phyloP scores from a whole-genome alignment of 2,113 vertebrate species.

The Brachirus orientalis region DNA sequence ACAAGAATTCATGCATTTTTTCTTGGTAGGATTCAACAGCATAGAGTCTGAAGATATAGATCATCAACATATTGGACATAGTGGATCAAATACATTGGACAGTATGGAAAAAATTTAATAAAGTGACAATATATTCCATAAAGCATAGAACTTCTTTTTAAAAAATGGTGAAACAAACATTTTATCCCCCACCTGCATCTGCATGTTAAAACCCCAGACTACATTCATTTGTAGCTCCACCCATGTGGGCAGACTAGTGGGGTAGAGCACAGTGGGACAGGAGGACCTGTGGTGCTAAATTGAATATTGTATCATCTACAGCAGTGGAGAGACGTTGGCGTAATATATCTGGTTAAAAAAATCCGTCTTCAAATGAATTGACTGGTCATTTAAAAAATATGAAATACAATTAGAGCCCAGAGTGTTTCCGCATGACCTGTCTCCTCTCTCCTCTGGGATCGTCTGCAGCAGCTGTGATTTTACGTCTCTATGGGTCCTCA shows the following conservation, averaged over 20 bases:
- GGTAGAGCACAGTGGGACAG: constrained; percentile 64
- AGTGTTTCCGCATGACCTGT: constrained; percentile 68
- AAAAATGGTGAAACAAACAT: constrained; percentile 65
- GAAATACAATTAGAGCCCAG: constrained; percentile 73
- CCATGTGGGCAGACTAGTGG: constrained; percentile 58
- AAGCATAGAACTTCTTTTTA: constrained; percentile 45
- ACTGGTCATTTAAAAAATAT: constrained; percentile 72
- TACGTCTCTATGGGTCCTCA: constrained; percentile 50
- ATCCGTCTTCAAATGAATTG: constrained; percentile 55
- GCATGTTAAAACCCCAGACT: constrained; percentile 66
- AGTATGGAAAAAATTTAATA: constrained; percentile 73
- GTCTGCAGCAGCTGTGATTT: constrained; percentile 55
- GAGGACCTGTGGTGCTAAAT: constrained; percentile 51
- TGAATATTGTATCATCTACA: constrained; percentile 53
- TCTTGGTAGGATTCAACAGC: constrained; percentile 74
- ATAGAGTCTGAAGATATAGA: constrained; percentile 76
- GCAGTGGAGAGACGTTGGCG: constrained; percentile 51
- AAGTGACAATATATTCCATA: constrained; percentile 66
- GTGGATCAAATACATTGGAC: constrained; percentile 70
- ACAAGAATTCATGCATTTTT: constrained; percentile 78
- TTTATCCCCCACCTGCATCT: constrained; percentile 57
- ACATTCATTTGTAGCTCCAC: constrained; percentile 80
- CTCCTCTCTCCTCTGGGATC: constrained; percentile 62
- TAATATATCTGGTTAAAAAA: constrained; percentile 61
- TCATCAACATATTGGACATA: constrained; percentile 70